These are phyloP conservation scores for Alces alces DNA, from an alignment of 2,113 vertebrate species.

Conservation along the genomic window DNA sequence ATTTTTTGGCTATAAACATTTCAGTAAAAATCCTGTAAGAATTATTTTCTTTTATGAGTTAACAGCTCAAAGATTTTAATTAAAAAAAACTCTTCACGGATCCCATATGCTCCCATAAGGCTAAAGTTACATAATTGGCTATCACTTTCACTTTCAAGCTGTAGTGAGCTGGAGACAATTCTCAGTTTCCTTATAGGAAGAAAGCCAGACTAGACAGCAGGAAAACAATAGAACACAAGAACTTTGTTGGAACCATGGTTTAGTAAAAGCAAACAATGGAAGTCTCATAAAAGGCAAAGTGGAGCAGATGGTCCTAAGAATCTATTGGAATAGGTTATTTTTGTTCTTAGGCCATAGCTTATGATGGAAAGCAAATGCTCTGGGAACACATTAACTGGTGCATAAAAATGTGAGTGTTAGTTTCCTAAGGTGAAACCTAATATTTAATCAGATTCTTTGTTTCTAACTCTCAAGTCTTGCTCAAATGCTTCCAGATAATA, in stretches of 20 bases:
- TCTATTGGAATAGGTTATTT: conserved; percentile 8
- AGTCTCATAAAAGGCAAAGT: not conserved
- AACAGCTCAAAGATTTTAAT: conserved; percentile 28
- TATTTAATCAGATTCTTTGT: not conserved
- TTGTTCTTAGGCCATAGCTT: not conserved
- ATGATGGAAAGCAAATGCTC: not conserved
- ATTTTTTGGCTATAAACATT: not conserved
- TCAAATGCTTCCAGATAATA: not conserved
- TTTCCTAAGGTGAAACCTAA: conserved; percentile 28
- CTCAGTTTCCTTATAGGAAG: not conserved
- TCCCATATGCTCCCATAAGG: not conserved
- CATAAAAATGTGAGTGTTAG: conserved; percentile 7
- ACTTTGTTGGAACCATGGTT: not conserved
- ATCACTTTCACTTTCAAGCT: not conserved
- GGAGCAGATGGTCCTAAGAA: conserved; percentile 33
- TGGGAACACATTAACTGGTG: not conserved
- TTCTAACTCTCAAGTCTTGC: not conserved
- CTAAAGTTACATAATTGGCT: not conserved
- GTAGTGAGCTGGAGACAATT: not conserved
- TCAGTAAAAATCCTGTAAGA: not conserved
- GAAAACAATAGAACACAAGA: not conserved
- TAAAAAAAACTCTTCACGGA: not conserved
- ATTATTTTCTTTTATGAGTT: not conserved
- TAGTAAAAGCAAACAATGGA: not conserved
- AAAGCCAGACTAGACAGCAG: conserved; percentile 6